Evolutionary conservation across 2,797 vertebrate genomes (phyloP), one percentile per base, ranked within the genome.

Genomic region (Hoplostethus atlanticus): DNA sequence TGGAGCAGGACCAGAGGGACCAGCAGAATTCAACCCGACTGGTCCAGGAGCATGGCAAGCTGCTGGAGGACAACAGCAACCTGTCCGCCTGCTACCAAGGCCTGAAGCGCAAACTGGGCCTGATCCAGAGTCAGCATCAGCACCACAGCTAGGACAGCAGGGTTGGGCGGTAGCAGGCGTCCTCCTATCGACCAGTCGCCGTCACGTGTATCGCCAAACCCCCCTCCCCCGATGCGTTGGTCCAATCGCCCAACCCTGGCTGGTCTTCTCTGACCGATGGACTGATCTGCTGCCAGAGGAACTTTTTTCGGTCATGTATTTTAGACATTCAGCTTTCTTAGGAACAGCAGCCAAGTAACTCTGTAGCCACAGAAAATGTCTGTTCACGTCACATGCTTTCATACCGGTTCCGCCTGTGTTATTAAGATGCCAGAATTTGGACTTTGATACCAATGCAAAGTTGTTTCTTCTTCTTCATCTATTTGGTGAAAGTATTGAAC

Each of bases 1-100:
- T 99, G 92, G 97, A 98, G 94, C 96, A 97, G 95, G 97, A 98
- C 87, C 96, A 99, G 94, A 96, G 96, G 93, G 97, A 98, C 92
- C 97, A 97, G 93, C 97, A 98, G 92, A 96, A 95, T 30, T 96
- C 97, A 28, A 97, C 96, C 60, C 96, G 97, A 60, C 94, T 98
- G 84, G 95, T 97, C 77, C 97, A 98, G 89, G 97, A 98, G 93
- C 97, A 97, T 94, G 96, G 96, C 94, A 98, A 98, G 93, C 95
- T 99, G 84, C 93, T 98, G 89, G 98, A 98, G 89, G 97, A 98
- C 92, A 97, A 98, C 91, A 96, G 96, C 94, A 97, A 94, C 87
- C 95, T 98, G 82, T 96, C 95, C 31, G 95, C 96, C 7, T 95
- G 95, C 86, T 96, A 93, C 92, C 97, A 98, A 90, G 94, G 95